phyloP scores from a whole-genome alignment of 2,888 invertebrate genomes.

The Tinea pellionella region DNA sequence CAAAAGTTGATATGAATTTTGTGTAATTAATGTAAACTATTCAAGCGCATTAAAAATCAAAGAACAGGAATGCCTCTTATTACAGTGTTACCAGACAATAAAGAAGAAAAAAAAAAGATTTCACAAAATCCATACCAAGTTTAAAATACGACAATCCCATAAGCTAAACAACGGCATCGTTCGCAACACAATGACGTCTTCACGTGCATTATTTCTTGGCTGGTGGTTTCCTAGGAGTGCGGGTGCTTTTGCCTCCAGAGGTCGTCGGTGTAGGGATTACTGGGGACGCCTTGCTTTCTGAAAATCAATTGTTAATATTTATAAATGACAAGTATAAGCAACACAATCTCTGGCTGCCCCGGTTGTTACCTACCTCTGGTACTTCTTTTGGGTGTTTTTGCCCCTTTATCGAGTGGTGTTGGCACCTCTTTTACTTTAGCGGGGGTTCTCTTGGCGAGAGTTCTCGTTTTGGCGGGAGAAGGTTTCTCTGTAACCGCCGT shows the following conservation, averaged over 20 bases:
- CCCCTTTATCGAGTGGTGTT: slow-evolving; percentile 12
- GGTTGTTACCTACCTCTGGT: not conserved
- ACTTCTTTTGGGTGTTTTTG: not conserved
- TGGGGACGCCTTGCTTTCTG: slow-evolving; percentile 48
- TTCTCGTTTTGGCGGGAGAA: not conserved
- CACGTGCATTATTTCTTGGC: slow-evolving; percentile 48
- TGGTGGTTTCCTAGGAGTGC: slow-evolving; percentile 57
- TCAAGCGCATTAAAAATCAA: no score
- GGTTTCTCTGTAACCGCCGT: slow-evolving; percentile 43
- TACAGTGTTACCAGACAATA: not conserved
- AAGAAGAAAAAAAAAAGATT: not conserved
- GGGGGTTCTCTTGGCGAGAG: slow-evolving; percentile 9
- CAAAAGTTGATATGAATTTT: not conserved
- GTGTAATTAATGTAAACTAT: no score
- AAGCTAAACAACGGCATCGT: not conserved
- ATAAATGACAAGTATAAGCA: no score
- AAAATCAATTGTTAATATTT: not conserved
- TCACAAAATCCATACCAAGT: not conserved
- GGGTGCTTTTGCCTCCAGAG: slow-evolving; percentile 56
- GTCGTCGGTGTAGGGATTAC: slow-evolving; percentile 54
- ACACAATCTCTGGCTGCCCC: no score
- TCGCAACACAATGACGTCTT: not conserved
- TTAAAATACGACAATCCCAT: not conserved
- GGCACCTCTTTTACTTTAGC: slow-evolving; percentile 26
- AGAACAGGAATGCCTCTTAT: no score